Base-by-base conservation (phyloP, 2,888 invertebrate species). In the Alloplasta piceator region DNA sequence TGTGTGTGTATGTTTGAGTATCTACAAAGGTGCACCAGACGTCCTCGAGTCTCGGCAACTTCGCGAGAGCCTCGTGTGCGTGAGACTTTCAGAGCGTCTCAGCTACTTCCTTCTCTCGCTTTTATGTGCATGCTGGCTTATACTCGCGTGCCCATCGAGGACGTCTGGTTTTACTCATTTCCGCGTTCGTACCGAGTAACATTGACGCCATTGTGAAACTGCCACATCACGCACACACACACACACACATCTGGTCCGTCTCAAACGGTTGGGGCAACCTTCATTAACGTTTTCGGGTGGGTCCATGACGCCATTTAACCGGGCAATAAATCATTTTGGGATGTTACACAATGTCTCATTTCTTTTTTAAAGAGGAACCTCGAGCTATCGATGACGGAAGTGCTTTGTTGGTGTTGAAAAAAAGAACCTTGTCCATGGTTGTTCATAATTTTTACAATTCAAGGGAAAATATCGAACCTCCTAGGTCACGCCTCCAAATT, bases 101-200 rank as follows among this genome's bases (percentile, higher is more conserved):
- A 41, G 74, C 16, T 56, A 75, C 80, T 75, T 82, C 79, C 79
- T 73, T 43, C 64, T 76, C 74, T 10, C 12, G 50, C 50, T 79
- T 86, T 86, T 85, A 84, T 80, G 68, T 64, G 6, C 14, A 48
- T 7, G 46, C 14, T 9, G 6, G 14, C 46, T 43, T 43, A 70
- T 38, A 60, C 58, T 12, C 85, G 81, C 41, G 66, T 56, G 64
- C 38, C 26, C 38, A 63, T 77, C 88, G 87, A 89, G 89, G 89
- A 85, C 89, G 86, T 85, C 89, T 80, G 84, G 85, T 88, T 85
- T 26, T 63, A 75, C 64, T 70, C 71, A 82, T 84, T 89, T 89
- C 87, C 88, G 87, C 85, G 84, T 88, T 80, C 52, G 70, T 72
- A 60, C 63, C 48, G 9, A 43, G 43, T 52, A 75, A 66, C 74